Conservation (phyloP, 2,797 vertebrate genomes). For the Martes flavigula region DNA sequence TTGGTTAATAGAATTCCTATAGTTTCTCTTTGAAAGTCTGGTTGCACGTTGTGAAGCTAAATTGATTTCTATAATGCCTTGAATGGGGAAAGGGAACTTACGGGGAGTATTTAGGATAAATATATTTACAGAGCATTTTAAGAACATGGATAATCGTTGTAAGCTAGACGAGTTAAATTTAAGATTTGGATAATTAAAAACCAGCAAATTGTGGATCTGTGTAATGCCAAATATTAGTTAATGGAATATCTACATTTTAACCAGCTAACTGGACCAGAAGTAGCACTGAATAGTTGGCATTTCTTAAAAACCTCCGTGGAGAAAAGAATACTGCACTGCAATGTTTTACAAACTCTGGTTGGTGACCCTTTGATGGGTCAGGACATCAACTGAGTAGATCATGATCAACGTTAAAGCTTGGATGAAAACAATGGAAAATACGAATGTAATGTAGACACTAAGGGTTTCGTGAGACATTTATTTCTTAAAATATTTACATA, state of each 20-base stretch:
- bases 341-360: constrained; percentile 5
- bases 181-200: constrained; percentile 20
- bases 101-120: constrained; percentile 75
- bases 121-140: constrained; percentile 76
- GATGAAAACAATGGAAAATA: constrained; percentile 12
- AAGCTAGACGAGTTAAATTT: not conserved
- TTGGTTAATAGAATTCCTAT: constrained; percentile 38
- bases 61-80: constrained; percentile 72
- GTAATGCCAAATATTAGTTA: constrained; percentile 11
- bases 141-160: not conserved
- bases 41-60: constrained; percentile 75
- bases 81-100: constrained; percentile 49
- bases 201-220: not conserved
- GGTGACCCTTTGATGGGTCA: not conserved
- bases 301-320: not conserved
- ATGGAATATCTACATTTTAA: constrained; percentile 13
- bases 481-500: not conserved
- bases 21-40: constrained; percentile 77
- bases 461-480: not conserved
- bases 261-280: not conserved
- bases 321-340: not conserved
- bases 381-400: not conserved
- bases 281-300: not conserved
- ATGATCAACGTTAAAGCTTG: not conserved
- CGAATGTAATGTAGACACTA: not conserved